phyloP scores from a whole-genome alignment of 2,797 vertebrate genomes.

The Alfaro cultratus region DNA sequence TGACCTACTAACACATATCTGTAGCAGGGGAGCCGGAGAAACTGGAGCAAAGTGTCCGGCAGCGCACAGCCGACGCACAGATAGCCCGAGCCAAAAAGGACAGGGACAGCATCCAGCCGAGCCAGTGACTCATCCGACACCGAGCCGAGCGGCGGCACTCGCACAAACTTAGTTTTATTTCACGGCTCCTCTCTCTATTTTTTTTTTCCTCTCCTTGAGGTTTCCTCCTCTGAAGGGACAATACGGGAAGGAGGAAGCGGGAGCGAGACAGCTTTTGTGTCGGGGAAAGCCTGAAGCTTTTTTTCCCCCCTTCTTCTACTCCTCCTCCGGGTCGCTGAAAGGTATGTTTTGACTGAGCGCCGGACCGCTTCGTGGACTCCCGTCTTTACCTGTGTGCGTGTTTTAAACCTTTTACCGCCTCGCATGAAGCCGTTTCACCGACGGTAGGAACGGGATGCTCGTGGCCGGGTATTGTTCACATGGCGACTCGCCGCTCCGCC shows the following conservation, averaged over 20 bases:
- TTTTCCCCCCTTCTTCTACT: not conserved
- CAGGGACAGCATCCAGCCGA: conserved; percentile 47
- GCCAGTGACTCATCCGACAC: conserved; percentile 41
- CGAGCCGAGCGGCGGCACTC: conserved; percentile 17
- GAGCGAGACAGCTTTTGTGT: conserved; percentile 78
- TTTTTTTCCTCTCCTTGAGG: conserved; percentile 20
- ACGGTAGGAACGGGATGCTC: conserved; percentile 41
- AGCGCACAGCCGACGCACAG: conserved; percentile 64
- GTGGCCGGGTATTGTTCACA: conserved; percentile 78
- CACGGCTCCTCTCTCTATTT: conserved; percentile 1
- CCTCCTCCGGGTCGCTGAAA: conserved; percentile 48
- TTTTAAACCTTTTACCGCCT: not conserved
- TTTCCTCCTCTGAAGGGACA: conserved; percentile 49
- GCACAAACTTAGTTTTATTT: conserved; percentile 46
- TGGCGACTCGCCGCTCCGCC: conserved; percentile 64
- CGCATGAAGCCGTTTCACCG: not conserved
- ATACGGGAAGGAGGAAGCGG: conserved; percentile 59
- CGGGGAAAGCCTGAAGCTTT: conserved; percentile 63
- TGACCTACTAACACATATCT: conserved; percentile 89
- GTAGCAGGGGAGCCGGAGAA: conserved; percentile 74
- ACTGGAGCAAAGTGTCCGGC: conserved; percentile 82
- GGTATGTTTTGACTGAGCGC: conserved; percentile 61
- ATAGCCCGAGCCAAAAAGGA: conserved; percentile 54
- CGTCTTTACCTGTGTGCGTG: not conserved
- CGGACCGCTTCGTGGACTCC: not conserved